These are phyloP conservation scores for Ligdia adustata DNA, from an alignment of 2,888 invertebrate species.

Conservation along the genomic window DNA sequence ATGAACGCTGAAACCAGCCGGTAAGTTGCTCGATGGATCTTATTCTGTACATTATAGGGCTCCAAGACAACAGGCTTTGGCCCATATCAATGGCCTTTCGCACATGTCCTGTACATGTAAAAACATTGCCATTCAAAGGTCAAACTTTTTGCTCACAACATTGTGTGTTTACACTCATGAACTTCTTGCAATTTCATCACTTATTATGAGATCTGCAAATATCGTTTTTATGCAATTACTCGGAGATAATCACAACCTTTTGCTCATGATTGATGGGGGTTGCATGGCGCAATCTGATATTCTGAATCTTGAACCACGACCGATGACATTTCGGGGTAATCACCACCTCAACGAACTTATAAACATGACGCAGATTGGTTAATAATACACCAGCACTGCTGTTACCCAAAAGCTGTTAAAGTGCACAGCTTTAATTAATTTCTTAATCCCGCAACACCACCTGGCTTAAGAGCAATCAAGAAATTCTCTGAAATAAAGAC, in stretches of 20 bases:
- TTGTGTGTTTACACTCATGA: conserved; percentile 13
- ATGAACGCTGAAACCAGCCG: conserved; percentile 27
- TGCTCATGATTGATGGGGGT: conserved; percentile 48
- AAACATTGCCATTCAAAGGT: background rate
- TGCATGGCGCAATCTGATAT: conserved; percentile 46
- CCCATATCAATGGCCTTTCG: background rate
- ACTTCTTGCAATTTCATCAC: conserved; percentile 29
- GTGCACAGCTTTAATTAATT: conserved; percentile 22
- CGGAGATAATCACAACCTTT: conserved; percentile 52
- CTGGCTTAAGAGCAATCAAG: no score
- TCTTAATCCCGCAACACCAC: conserved; percentile 7
- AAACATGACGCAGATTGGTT: conserved; percentile 42
- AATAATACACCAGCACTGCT: conserved; percentile 43
- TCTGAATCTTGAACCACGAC: conserved; percentile 41
- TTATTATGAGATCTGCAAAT: conserved; percentile 34
- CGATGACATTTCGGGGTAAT: conserved; percentile 47
- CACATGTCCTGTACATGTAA: background rate
- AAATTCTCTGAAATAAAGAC: no score
- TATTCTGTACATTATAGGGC: conserved; percentile 5
- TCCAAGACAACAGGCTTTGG: background rate
- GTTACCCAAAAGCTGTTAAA: conserved; percentile 22
- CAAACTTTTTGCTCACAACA: conserved; percentile 4
- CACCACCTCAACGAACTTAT: conserved; percentile 39
- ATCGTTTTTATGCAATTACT: conserved; percentile 42
- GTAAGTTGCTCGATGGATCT: conserved; percentile 3